Evolutionary conservation across 2,113 vertebrate species (phyloP).

Genomic region (Tragelaphus imberbis): DNA sequence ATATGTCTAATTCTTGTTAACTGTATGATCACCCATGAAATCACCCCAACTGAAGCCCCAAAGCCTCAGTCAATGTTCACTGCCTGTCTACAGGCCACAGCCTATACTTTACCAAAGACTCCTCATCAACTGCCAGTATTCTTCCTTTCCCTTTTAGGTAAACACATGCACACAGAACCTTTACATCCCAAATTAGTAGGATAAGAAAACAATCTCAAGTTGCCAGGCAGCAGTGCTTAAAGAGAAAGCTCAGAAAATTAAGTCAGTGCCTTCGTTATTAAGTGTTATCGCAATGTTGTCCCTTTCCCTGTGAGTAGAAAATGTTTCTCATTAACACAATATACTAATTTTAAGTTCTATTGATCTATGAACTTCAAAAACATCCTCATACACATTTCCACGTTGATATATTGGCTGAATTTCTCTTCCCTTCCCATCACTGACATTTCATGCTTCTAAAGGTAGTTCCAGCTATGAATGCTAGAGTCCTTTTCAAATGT

Average conservation of each 20-base stretch:
- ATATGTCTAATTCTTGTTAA: background rate
- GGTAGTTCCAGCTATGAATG: background rate
- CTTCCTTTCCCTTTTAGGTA: background rate
- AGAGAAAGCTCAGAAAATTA: conserved; percentile 69
- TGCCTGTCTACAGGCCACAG: background rate
- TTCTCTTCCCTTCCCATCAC: background rate
- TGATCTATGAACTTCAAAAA: conserved; percentile 10
- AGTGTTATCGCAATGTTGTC: conserved; percentile 35
- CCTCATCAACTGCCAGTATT: background rate
- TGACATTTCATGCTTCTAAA: background rate
- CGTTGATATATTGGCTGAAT: background rate
- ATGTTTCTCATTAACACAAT: conserved; percentile 45
- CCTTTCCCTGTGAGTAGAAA: background rate
- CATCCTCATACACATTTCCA: background rate
- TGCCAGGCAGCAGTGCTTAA: conserved; percentile 76
- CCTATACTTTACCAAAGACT: background rate
- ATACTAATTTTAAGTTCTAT: background rate
- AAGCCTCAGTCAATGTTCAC: background rate
- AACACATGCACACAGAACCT: background rate
- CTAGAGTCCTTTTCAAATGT: background rate
- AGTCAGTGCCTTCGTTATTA: conserved; percentile 66
- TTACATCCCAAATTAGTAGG: conserved; percentile 63
- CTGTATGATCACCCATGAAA: background rate
- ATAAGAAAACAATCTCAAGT: conserved; percentile 75
- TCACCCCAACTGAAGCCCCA: background rate